Evolutionary conservation across 2,888 invertebrate species (phyloP), one percentile per base, ranked within the genome.

Genomic region (Colostygia pectinataria): DNA sequence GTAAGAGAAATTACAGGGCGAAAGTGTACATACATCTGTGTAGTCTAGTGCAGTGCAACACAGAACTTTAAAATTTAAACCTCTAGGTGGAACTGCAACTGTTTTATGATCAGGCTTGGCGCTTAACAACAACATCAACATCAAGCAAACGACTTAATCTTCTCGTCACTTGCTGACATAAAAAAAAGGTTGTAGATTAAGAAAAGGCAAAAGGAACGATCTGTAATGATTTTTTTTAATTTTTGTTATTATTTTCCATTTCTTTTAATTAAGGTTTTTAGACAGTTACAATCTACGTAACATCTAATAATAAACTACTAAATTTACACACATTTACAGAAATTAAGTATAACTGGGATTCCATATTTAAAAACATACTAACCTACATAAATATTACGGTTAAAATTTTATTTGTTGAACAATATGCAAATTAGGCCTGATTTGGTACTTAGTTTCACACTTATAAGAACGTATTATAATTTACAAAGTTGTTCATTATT

Each of bases 241-340:
- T 80, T 74, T 77, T 70, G 80, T 83, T 83, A 77, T 77, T 75
- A 76, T 77, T 75, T 79, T 68, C 62, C 64, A 59, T 68, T 73
- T 71, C 69, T 68, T 78, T 76, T 77, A 71, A 70, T 71, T 73
- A 76, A 77, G 76, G 63, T 75, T 66, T 84, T 81, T 80, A 81
- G 79, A 84, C 77, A 72, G 77, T 83, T 86, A 85, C 80, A 79
- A 74, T 84, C 84, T 86, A 87, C 77, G 81, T 88, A 88, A 87
- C 84, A 83, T 85, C 85, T 88, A 88, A 82, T 77, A 14, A 76
- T 79, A 82, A 76, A 83, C 83, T 85, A 85, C 85, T 74, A 77
- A 82, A 83, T 88, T 82, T 83, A 84, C 79, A 89, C 80, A 84
- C 87, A 87, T 87, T 84, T 87, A 88, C 85, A 86, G 78, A 68